Evolutionary conservation across 2,113 vertebrate species (phyloP).

Genomic region (Lota lota): DNA sequence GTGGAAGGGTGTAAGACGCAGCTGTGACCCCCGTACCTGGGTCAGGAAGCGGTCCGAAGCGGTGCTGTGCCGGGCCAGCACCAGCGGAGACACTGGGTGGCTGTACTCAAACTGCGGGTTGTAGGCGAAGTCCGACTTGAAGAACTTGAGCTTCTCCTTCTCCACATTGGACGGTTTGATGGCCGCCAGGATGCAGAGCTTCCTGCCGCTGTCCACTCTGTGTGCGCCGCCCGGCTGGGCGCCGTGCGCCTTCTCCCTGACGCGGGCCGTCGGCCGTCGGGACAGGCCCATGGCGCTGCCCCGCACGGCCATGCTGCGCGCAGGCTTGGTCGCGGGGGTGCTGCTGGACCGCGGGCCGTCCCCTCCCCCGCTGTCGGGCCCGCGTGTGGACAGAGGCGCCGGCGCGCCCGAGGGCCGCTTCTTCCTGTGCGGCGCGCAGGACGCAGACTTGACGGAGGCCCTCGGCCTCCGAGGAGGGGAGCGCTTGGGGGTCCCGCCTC

Average conservation of each 20-base stretch:
- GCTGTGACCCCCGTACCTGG: constrained; percentile 43
- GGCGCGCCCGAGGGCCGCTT: constrained; percentile 9
- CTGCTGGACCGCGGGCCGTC: no score
- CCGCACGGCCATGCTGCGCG: constrained; percentile 54
- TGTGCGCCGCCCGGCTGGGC: constrained; percentile 54
- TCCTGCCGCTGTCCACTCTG: constrained; percentile 73
- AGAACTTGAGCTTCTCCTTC: constrained; percentile 86
- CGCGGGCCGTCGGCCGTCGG: constrained; percentile 51
- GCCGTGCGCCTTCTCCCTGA: constrained; percentile 37
- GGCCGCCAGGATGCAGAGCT: constrained; percentile 84
- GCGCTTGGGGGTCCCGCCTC: constrained; percentile 50
- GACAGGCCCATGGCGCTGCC: constrained; percentile 63
- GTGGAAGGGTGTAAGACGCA: background rate
- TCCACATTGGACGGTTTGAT: constrained; percentile 92
- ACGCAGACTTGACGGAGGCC: constrained; percentile 40
- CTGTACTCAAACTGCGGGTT: constrained; percentile 92
- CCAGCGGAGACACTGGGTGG: constrained; percentile 72
- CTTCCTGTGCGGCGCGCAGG: constrained; percentile 18
- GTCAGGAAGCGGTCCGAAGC: constrained; percentile 83
- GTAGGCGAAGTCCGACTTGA: constrained; percentile 83
- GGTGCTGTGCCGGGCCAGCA: constrained; percentile 79
- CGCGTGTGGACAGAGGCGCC: background rate
- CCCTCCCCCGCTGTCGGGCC: background rate
- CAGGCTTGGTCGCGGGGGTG: constrained; percentile 55
- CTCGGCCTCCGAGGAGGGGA: constrained; percentile 49